Evolutionary conservation across 2,888 invertebrate genomes (phyloP), one percentile per base, ranked within the genome.

Genomic region (Rotaria socialis): DNA sequence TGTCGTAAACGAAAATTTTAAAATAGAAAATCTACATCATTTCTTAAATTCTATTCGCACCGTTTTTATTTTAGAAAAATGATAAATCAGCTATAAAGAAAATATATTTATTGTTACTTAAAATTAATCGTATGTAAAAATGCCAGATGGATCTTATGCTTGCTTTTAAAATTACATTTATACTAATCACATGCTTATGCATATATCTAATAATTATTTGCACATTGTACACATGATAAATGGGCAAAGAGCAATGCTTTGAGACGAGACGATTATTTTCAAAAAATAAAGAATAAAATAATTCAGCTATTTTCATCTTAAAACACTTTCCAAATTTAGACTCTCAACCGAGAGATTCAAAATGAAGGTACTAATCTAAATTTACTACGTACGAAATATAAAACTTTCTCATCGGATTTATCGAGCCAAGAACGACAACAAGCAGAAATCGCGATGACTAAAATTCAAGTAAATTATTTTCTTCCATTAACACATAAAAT

Each of bases 101-200:
- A 35, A 35, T 35, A 1, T 35, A 35, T 35, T 35, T 35, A 35
- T 35, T 55, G 5, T 22, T 22, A 55, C 3, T 19, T 52, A 52
- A 55, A 52, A 55, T 55, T 22, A 19, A 7, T 55, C 19, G 55
- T 55, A 67, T 67, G 24, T 27, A 35, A 67, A 19, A 11, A 67
- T 67, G 19, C 19, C 27, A 41, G 19, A 67, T 67, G 35, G 58
- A 35, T 55, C 67, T 67, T 41, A 14, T 35, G 67, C 67, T 67
- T 67, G 67, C 27, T 67, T 67, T 41, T 67, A 35, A 27, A 67
- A 67, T 35, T n/a, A 60, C 27, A 67, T 67, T 19, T 3, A 67
- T 67, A 67, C 67, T 67, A 67, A 67, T 67, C 67, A 67, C 67
- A 67, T 35, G 67, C 67, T 67, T 67, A 67, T 67, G 35, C 19